Percentiles rank a stretch among this genome's conserved stretches.
Conservation (phyloP, 2,888 invertebrate species). For the Oscheius sp. region DNA sequence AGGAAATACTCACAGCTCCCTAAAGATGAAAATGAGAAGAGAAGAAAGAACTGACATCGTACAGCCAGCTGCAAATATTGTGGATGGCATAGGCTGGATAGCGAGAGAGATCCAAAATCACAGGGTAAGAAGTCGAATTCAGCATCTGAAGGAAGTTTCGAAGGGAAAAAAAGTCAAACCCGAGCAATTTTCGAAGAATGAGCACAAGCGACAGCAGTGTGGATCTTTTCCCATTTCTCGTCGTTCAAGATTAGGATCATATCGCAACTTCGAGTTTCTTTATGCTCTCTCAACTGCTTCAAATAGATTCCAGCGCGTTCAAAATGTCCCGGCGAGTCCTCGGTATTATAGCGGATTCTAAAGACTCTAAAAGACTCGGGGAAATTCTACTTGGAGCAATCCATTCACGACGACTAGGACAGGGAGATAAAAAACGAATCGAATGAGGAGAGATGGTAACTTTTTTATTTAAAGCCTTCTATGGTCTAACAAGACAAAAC, state of each 20-base stretch:
- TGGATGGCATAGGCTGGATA: background rate
- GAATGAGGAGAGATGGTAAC: too few relatives aligned
- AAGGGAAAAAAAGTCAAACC: background rate
- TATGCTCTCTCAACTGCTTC: constrained; percentile 10
- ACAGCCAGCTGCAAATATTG: constrained; percentile 19
- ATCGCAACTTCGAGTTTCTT: constrained; percentile 8
- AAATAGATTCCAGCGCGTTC: constrained; percentile 3
- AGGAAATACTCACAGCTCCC: too few relatives aligned
- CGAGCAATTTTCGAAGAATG: constrained; percentile 16
- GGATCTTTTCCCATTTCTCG: background rate
- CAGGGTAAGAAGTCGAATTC: background rate
- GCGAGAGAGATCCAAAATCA: constrained; percentile 3
- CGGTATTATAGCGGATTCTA: background rate
- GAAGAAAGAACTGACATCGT: background rate
- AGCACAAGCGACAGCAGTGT: constrained; percentile 10
- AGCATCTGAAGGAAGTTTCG: background rate
- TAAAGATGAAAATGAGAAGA: too few relatives aligned
- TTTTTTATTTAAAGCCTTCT: too few relatives aligned
- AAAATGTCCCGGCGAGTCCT: constrained; percentile 11
- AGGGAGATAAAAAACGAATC: too few relatives aligned
- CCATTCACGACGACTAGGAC: too few relatives aligned
- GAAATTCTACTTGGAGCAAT: too few relatives aligned
- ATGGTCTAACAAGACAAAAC: too few relatives aligned
- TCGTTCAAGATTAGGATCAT: background rate
- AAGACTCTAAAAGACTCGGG: too few relatives aligned